A percentile compares a stretch with the other conserved stretches of the same genome.
phyloP scores from a whole-genome alignment of 2,113 vertebrate genomes.

The Rhadina sibilatrix region DNA sequence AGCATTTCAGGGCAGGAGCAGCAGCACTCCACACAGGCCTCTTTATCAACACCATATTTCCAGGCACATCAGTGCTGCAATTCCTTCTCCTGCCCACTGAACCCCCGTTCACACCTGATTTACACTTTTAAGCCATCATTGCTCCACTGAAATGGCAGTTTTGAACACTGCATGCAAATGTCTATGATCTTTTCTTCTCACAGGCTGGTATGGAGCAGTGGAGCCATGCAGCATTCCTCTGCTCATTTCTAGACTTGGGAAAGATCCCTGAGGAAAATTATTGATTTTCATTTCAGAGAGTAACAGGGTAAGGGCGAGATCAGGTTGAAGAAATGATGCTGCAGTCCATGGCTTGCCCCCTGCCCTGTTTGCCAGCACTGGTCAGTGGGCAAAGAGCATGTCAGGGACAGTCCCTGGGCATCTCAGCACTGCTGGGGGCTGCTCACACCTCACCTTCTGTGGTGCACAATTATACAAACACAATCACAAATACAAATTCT shows the following conservation, averaged over 20 bases:
- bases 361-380: neutral
- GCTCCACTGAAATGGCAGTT: neutral
- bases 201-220: neutral
- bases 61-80: neutral
- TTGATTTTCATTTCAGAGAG: neutral
- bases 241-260: neutral
- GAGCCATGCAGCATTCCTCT: accelerated
- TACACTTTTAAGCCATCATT: neutral
- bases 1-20: neutral
- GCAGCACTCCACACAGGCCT: neutral
- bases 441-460: neutral
- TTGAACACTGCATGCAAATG: neutral
- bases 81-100: neutral
- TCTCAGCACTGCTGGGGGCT: neutral
- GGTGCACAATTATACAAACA: neutral
- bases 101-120: neutral
- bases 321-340: neutral
- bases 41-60: neutral
- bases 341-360: neutral
- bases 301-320: neutral
- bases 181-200: neutral
- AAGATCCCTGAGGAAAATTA: neutral
- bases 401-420: neutral
- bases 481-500: neutral
- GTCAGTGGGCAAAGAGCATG: accelerated